These are phyloP conservation scores for Acanthaster planci DNA, from an alignment of 35 echinoderm and acorn worm species.

Conservation along the genomic window DNA sequence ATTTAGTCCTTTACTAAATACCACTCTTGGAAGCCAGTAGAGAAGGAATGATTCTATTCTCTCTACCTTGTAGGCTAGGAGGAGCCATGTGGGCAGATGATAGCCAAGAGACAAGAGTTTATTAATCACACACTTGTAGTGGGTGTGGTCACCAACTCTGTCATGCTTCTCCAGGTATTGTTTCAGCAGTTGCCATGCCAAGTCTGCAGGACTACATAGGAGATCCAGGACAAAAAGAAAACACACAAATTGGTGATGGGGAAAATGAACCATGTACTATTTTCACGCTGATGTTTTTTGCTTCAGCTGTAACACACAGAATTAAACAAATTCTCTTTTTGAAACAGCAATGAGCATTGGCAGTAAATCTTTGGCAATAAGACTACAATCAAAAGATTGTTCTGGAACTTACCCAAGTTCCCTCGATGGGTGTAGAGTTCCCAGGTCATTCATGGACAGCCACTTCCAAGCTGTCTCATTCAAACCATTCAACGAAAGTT, in stretches of 20 bases:
- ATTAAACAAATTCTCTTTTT: background rate
- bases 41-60: too few relatives aligned
- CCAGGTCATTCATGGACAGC: conserved; percentile 77
- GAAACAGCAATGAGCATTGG: too few relatives aligned
- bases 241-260: background rate
- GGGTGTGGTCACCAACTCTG: conserved; percentile 50
- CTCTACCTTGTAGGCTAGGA: conserved; percentile 79
- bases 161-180: conserved; percentile 66
- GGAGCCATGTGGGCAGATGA: conserved; percentile 73
- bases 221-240: background rate
- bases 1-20: too few relatives aligned
- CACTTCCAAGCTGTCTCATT: conserved; percentile 78
- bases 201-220: conserved; percentile 66
- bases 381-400: background rate
- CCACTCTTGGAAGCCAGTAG: too few relatives aligned
- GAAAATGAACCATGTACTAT: background rate
- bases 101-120: conserved; percentile 78
- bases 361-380: background rate
- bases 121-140: conserved; percentile 66
- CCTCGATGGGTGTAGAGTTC: conserved; percentile 52
- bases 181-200: conserved; percentile 75
- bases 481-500: conserved; percentile 54
- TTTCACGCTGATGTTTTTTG: background rate
- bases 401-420: conserved; percentile 63
- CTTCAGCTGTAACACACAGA: background rate